Conservation (phyloP, 2,888 invertebrate species). For the Chesias legatella region DNA sequence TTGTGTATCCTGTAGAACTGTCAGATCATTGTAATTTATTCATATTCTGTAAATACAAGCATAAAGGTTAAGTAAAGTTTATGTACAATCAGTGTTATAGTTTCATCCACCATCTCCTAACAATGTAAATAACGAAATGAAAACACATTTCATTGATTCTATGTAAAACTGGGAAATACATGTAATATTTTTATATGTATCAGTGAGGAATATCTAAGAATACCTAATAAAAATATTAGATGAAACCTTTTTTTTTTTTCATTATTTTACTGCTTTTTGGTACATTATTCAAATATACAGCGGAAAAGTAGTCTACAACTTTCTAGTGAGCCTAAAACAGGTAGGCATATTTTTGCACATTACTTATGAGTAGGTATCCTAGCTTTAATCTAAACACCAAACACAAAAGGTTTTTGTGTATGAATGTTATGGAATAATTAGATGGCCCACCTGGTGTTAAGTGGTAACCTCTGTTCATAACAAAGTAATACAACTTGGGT, state of each 20-base stretch:
- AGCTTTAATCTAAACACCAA: too few relatives aligned
- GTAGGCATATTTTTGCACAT: too few relatives aligned
- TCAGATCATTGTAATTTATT: slow-evolving; percentile 44
- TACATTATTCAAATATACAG: too few relatives aligned
- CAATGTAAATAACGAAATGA: slow-evolving; percentile 62
- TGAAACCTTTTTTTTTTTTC: slow-evolving; percentile 37
- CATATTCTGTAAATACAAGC: slow-evolving; percentile 47
- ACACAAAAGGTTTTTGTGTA: too few relatives aligned
- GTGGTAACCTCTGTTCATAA: too few relatives aligned
- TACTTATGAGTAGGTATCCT: too few relatives aligned
- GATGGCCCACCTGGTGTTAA: too few relatives aligned
- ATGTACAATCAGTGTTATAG: slow-evolving; percentile 48
- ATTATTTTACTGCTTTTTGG: slow-evolving; percentile 15
- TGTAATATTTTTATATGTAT: slow-evolving; percentile 79
- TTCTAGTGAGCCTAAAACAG: too few relatives aligned
- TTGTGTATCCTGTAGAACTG: slow-evolving; percentile 48
- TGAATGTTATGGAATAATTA: too few relatives aligned
- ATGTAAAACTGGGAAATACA: slow-evolving; percentile 59
- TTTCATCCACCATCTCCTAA: slow-evolving; percentile 44
- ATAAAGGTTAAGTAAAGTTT: slow-evolving; percentile 43
- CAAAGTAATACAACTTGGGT: too few relatives aligned
- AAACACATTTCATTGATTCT: slow-evolving; percentile 59
- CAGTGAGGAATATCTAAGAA: slow-evolving; percentile 47
- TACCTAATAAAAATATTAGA: slow-evolving; percentile 79
- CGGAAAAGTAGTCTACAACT: too few relatives aligned